These are phyloP conservation scores for Noctua fimbriata DNA, from an alignment of 2,888 invertebrate genomes.

Conservation along the genomic window DNA sequence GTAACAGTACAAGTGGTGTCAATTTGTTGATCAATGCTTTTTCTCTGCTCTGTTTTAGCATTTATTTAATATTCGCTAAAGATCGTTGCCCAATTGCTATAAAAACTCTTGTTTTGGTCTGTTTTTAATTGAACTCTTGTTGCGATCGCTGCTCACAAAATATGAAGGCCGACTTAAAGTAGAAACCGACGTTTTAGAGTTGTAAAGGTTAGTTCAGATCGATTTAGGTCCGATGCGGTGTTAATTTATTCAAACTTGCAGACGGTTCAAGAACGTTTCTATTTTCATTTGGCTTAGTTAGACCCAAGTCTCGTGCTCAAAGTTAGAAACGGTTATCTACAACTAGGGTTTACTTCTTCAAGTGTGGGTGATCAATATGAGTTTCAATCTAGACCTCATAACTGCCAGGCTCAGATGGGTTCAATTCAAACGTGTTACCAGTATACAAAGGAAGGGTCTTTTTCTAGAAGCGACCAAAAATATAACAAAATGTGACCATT, in stretches of 20 bases:
- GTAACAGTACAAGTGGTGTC: slow-evolving; percentile 28
- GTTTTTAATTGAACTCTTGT: slow-evolving; percentile 5
- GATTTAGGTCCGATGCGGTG: not conserved
- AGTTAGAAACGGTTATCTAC: not conserved
- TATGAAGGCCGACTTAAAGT: slow-evolving; percentile 16
- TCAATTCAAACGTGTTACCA: slow-evolving; percentile 27
- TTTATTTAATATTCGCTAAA: not conserved
- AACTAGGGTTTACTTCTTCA: slow-evolving; percentile 10
- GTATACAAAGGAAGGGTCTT: slow-evolving; percentile 34
- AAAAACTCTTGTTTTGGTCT: not conserved
- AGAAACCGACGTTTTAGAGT: slow-evolving; percentile 3
- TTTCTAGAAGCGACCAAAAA: slow-evolving; percentile 48
- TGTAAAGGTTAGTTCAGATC: slow-evolving; percentile 8
- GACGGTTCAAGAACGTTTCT: slow-evolving; percentile 29
- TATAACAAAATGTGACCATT: slow-evolving; percentile 64
- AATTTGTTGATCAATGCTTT: slow-evolving; percentile 22
- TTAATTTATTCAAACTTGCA: slow-evolving; percentile 43
- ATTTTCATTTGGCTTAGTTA: slow-evolving; percentile 38
- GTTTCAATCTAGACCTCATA: slow-evolving; percentile 30
- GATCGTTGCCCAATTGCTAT: slow-evolving; percentile 11
- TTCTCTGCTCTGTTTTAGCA: not conserved
- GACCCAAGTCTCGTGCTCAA: not conserved
- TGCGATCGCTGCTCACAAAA: slow-evolving; percentile 15
- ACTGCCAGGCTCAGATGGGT: slow-evolving; percentile 18
- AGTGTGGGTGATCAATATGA: slow-evolving; percentile 7